phyloP scores from a whole-genome alignment of 2,113 vertebrate species.

The Leiothrix lutea region DNA sequence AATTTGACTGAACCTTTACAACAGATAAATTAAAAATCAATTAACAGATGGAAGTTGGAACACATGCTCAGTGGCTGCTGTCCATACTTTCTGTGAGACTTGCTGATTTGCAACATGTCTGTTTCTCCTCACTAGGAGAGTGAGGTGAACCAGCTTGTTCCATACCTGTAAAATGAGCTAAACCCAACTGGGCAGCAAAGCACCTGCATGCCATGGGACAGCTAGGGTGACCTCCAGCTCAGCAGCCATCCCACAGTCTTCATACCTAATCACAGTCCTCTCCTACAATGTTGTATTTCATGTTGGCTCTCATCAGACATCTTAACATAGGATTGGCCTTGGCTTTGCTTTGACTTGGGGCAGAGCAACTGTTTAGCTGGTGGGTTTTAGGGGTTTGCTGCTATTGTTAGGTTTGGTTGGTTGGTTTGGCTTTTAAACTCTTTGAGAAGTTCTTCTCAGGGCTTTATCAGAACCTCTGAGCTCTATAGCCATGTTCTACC shows the following conservation, averaged over 20 bases:
- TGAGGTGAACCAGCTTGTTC: background rate
- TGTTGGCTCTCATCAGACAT: background rate
- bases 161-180: background rate
- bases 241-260: background rate
- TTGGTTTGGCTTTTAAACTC: background rate
- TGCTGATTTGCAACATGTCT: background rate
- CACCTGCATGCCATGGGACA: fast-evolving
- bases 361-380: fast-evolving
- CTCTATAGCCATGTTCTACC: background rate
- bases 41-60: fast-evolving
- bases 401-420: fast-evolving
- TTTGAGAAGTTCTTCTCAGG: background rate
- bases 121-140: background rate
- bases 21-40: background rate
- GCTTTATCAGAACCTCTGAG: background rate
- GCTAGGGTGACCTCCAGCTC: background rate
- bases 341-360: background rate
- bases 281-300: background rate
- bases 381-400: background rate
- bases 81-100: background rate
- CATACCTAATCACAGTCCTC: background rate
- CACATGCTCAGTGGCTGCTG: background rate
- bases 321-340: background rate
- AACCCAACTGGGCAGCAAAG: background rate
- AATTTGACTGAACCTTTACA: background rate